Conservation (phyloP, 2,113 vertebrate genomes). For the Cyprinus carpio region DNA sequence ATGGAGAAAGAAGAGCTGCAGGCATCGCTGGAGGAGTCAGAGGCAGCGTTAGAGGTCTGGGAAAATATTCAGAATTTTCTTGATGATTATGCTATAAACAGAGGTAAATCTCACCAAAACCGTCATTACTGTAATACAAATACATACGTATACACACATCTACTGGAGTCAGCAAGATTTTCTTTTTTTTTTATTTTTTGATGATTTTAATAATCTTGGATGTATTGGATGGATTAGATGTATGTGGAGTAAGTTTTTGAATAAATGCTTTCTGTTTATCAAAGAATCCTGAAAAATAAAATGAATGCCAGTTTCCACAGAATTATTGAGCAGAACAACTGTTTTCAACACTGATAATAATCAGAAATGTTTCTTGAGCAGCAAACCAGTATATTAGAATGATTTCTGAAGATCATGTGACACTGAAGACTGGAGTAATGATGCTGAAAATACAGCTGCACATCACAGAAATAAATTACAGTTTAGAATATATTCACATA, state of each 20-base stretch:
- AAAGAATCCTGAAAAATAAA: background rate
- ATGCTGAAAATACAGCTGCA: background rate
- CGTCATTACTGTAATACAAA: background rate
- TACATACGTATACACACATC: background rate
- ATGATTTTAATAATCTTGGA: background rate
- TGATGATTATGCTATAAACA: background rate
- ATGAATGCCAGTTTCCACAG: too few species aligned
- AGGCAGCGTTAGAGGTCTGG: constrained; percentile 77
- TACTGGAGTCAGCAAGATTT: too few species aligned
- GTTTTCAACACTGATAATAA: too few species aligned
- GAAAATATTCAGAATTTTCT: background rate
- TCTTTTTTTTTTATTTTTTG: background rate
- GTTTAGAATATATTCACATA: background rate
- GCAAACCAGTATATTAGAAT: background rate
- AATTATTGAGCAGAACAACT: too few species aligned
- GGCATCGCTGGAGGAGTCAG: constrained; percentile 78
- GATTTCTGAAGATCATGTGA: background rate
- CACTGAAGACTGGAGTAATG: background rate
- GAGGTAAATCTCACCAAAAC: background rate
- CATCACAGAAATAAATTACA: too few species aligned
- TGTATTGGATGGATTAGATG: background rate
- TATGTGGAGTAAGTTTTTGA: too few species aligned
- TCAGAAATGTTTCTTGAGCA: background rate
- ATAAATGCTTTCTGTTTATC: background rate
- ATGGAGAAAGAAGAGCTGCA: constrained; percentile 83